Evolutionary conservation across 2,797 vertebrate genomes (phyloP), one percentile per base, ranked within the genome.

Genomic region (Myiothlypis coronata): DNA sequence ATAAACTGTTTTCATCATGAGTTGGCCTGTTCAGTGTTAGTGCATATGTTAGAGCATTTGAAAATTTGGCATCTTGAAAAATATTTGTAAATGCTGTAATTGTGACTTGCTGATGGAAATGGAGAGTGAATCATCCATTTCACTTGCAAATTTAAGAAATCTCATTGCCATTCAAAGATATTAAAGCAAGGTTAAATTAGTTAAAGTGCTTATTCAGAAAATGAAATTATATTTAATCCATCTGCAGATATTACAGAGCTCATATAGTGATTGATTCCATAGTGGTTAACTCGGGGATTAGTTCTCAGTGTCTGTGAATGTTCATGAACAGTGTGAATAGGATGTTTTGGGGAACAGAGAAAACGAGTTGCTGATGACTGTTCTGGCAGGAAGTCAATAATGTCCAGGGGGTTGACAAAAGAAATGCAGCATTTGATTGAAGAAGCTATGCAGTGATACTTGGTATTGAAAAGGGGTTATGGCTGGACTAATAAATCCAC

Each of bases 191-290:
- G 65, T 37, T 94, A 83, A 80, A 86, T 95, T 89, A 52, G 65
- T 78, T 86, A 60, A 90, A 47, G 59, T 64, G 27, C 77, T 91
- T 95, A 39, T 88, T 94, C 39, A 75, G 63, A 93, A 88, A 91
- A 60, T 49, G 14, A 88, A 90, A 68, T 85, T 41, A n/a, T 75
- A 27, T 85, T 83, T 80, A 83, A 90, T 88, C 34, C 41, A 19
- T 68, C 56, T 86, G 44, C 7, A 17, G 80, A 34, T 59, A 85
- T 67, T 72, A 43, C 19, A 65, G 74, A 41, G 74, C 43, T 78
- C 37, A 19, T n/a, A 64, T 32, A 84, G n/a, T 0, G 0, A 49
- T 30, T 80, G 41, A 70, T 71, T 84, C 81, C 41, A 9, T 70
- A 39, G 49, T 60, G 74, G 21, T 70, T 91, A 53, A 49, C 39